Percentiles rank a stretch among this genome's conserved stretches.
Conservation (phyloP, 2,797 vertebrate species). For the Rhinogobio ventralis region DNA sequence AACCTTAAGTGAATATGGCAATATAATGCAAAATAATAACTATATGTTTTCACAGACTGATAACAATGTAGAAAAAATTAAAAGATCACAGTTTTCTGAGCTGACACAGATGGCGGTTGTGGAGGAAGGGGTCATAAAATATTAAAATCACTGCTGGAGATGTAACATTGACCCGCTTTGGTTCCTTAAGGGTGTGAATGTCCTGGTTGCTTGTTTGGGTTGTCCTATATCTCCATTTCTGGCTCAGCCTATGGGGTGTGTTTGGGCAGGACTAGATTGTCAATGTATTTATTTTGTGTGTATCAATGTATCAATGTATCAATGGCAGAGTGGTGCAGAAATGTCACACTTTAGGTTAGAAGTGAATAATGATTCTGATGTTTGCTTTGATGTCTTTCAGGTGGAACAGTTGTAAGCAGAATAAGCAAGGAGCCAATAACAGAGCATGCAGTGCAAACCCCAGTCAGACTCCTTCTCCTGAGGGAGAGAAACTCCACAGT, state of each 20-base stretch:
- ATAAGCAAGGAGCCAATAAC: conserved; percentile 94
- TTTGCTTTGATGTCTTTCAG: conserved; percentile 67
- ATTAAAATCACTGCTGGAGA: conserved; percentile 50
- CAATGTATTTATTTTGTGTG: too few species aligned
- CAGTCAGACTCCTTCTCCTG: conserved; percentile 92
- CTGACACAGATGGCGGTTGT: background rate
- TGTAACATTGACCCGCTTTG: conserved; percentile 55
- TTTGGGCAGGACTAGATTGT: background rate
- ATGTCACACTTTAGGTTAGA: background rate
- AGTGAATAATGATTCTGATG: background rate
- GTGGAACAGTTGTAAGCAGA: conserved; percentile 98
- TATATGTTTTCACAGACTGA: background rate
- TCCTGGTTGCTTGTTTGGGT: background rate
- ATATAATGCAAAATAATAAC: background rate
- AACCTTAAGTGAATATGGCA: background rate
- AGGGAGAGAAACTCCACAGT: conserved; percentile 96
- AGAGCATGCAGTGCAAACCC: conserved; percentile 77
- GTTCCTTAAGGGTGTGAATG: conserved; percentile 19
- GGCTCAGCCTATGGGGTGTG: background rate
- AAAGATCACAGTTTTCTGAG: background rate
- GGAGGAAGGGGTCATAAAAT: conserved; percentile 49
- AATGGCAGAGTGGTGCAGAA: background rate
- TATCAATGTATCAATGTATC: too few species aligned
- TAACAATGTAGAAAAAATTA: background rate
- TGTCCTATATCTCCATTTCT: background rate